Base-by-base conservation (phyloP, 2,888 invertebrate genomes). In the Patella depressa region DNA sequence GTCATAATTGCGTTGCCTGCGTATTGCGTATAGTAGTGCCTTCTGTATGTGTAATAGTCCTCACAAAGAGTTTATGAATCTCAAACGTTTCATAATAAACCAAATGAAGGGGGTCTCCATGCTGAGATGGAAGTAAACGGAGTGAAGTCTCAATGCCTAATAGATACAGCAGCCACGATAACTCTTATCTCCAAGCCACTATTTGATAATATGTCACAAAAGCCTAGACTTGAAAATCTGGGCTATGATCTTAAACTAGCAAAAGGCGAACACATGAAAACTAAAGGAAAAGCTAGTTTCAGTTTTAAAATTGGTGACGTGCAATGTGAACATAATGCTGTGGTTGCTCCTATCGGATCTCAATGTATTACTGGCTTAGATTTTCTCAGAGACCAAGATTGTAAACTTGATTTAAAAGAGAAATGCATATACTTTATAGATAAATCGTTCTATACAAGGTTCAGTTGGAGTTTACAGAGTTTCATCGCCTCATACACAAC, bases 341-440 rank as follows among this genome's bases (percentile, higher is more conserved):
- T 70, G n/a, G 19, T 75, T 57, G 55, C 55, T 70, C 24, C 45
- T n/a, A 55, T 73, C 9, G 53, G 54, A n/a, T 45, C 53, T 12
- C 19, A 19, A 1, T 34, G 65, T 12, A 70, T 75, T 11, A 12
- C 70, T 17, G 74, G 71, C 53, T 19, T 45, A 19, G 77, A 78
- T 65, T 78, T 78, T 59, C 45, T 78, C 54, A 71, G n/a, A 14
- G 17, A 17, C n/a, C 71, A 45, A 59, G 53, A 19, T 17, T 55
- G 55, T 19, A 72, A 71, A 19, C 54, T 71, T 59, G 53, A 59
- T 19, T 74, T 24, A 74, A 17, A 9, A 12, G 71, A n/a, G 29
- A 74, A 24, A 53, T 57, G 53, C 17, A 59, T 53, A 15, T 14
- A 17, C 71, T 73, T 57, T 53, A 59, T n/a, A 55, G 29, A 73